Evolutionary conservation across 2,888 invertebrate genomes (phyloP).

Genomic region (Lasius platythorax): DNA sequence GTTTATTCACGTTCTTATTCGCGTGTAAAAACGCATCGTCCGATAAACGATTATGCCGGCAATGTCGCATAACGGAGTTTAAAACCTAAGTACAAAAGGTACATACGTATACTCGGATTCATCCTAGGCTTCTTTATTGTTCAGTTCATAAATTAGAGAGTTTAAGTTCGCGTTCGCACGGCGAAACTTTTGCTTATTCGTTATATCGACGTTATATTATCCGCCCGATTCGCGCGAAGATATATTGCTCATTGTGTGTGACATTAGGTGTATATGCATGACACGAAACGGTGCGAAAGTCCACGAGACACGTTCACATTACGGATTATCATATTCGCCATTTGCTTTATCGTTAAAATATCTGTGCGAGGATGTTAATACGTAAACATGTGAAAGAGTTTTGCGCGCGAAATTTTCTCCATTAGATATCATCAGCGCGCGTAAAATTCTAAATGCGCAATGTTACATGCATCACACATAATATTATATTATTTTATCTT

Average conservation of each 20-base stretch:
- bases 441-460: constrained; percentile 16
- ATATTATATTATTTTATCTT: constrained; percentile 30
- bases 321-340: constrained; percentile 41
- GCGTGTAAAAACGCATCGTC: constrained; percentile 2
- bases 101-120: neutral
- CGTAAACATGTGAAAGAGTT: neutral
- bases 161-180: constrained; percentile 29
- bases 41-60: constrained; percentile 21
- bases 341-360: constrained; percentile 36
- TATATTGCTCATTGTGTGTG: constrained; percentile 36
- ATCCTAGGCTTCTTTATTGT: neutral
- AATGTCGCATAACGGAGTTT: constrained; percentile 25
- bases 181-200: neutral
- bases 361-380: constrained; percentile 18
- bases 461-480: constrained; percentile 18
- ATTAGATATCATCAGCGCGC: constrained; percentile 4
- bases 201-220: neutral
- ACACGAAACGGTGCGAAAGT: constrained; percentile 7
- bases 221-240: constrained; percentile 25
- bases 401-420: constrained; percentile 17
- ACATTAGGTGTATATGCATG: constrained; percentile 37
- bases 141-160: constrained; percentile 28
- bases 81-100: neutral
- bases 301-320: constrained; percentile 32
- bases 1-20: constrained; percentile 6